Percentiles rank a stretch among this genome's conserved stretches.
Evolutionary conservation across 2,113 vertebrate genomes (phyloP).

Genomic region (Seriola dumerili): DNA sequence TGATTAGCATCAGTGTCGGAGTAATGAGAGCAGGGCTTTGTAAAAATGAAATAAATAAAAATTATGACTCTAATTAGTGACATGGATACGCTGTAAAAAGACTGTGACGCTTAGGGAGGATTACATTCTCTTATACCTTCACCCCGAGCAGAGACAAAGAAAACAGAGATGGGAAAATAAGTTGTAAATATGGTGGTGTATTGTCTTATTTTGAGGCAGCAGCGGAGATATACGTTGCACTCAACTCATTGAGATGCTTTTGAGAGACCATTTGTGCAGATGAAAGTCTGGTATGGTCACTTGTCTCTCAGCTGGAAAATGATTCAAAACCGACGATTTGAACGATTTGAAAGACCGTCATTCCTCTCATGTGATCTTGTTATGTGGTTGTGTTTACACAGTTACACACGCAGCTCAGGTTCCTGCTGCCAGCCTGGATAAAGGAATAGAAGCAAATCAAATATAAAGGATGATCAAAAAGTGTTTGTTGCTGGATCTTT

Average conservation of each 20-base stretch:
- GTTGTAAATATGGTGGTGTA: conserved; percentile 15
- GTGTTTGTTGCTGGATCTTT: conserved; percentile 1
- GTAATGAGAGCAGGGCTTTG: conserved; percentile 52
- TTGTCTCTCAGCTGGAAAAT: background rate
- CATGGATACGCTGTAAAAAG: conserved; percentile 14
- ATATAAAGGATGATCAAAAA: conserved; percentile 3
- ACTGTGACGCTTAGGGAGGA: conserved; percentile 8
- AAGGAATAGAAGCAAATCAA: background rate
- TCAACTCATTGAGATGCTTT: conserved; percentile 4
- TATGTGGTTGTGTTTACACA: background rate
- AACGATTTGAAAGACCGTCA: background rate
- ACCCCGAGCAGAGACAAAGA: background rate
- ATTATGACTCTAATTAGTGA: conserved; percentile 42
- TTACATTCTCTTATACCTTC: conserved; percentile 23
- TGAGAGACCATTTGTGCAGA: conserved; percentile 4
- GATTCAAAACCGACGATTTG: background rate
- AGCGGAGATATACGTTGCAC: background rate
- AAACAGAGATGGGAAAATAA: conserved; percentile 11
- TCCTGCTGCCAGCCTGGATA: background rate
- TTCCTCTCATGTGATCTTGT: background rate
- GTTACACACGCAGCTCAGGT: background rate
- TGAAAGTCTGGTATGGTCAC: background rate
- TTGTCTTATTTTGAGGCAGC: background rate
- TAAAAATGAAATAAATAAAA: conserved; percentile 37
- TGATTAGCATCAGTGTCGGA: conserved; percentile 33